phyloP scores from a whole-genome alignment of 23 tunicate genomes.

The Styela clava region DNA sequence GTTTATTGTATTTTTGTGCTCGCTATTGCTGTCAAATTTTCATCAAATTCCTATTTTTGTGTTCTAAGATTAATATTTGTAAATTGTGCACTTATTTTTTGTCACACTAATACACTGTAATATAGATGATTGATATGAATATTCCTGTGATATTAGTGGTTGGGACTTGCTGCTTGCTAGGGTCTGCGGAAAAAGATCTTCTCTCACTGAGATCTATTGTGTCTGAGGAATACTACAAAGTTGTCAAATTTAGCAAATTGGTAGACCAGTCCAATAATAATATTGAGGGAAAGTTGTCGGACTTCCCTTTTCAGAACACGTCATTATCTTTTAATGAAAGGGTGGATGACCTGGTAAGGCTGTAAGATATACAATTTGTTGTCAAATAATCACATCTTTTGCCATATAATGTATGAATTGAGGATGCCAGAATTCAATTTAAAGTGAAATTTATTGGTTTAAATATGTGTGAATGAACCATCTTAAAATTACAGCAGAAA shows the following conservation, averaged over 20 bases:
- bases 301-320: constrained; percentile 55
- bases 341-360: constrained; percentile 70
- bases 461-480: too few relatives aligned
- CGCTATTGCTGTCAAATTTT: too few relatives aligned
- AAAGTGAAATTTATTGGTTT: too few relatives aligned
- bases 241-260: neutral
- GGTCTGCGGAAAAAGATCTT: neutral
- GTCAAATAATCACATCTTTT: neutral
- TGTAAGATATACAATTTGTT: neutral
- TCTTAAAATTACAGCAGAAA: too few relatives aligned
- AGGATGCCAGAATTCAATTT: neutral
- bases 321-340: constrained; percentile 50
- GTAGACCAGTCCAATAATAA: neutral
- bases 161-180: neutral
- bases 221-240: neutral
- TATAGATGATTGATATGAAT: neutral
- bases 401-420: neutral
- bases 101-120: neutral
- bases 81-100: neutral
- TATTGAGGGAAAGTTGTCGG: neutral
- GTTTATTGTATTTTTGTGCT: too few relatives aligned
- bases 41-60: too few relatives aligned
- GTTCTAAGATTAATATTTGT: neutral
- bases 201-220: neutral
- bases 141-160: neutral